Conservation (phyloP, 1,140 invertebrate species). For the Medauroidea extradentata region DNA sequence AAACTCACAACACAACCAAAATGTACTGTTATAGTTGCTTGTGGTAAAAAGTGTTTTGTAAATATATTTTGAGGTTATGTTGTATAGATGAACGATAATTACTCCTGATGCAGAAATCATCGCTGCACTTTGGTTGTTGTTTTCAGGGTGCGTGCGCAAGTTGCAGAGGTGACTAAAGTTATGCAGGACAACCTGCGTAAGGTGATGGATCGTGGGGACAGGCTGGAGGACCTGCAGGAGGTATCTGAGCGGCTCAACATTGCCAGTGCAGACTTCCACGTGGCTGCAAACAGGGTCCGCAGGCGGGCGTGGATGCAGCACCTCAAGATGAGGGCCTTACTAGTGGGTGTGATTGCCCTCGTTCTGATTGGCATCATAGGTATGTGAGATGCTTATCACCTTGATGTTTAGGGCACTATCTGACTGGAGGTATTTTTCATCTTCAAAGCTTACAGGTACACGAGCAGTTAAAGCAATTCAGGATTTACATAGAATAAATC, state of each 20-base stretch:
- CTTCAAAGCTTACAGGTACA: too few species aligned
- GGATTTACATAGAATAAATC: too few species aligned
- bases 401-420: too few species aligned
- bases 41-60: too few species aligned
- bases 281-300: conserved; percentile 46
- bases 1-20: too few species aligned
- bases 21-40: too few species aligned
- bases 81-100: too few species aligned
- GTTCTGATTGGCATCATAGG: conserved; percentile 41
- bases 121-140: too few species aligned
- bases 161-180: conserved; percentile 52
- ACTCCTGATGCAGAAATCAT: too few species aligned
- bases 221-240: conserved; percentile 51
- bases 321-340: conserved; percentile 40
- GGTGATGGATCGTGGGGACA: conserved; percentile 52
- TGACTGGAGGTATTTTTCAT: too few species aligned
- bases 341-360: conserved; percentile 34
- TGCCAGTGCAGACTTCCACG: conserved; percentile 48
- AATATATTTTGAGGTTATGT: too few species aligned
- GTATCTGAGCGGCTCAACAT: conserved; percentile 48
- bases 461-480: too few species aligned
- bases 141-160: conserved; percentile 47
- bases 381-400: conserved; percentile 14
- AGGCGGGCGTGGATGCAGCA: conserved; percentile 51
- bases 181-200: conserved; percentile 55